These are phyloP conservation scores for Papilio protenor DNA, from an alignment of 2,888 invertebrate genomes.

Conservation along the genomic window DNA sequence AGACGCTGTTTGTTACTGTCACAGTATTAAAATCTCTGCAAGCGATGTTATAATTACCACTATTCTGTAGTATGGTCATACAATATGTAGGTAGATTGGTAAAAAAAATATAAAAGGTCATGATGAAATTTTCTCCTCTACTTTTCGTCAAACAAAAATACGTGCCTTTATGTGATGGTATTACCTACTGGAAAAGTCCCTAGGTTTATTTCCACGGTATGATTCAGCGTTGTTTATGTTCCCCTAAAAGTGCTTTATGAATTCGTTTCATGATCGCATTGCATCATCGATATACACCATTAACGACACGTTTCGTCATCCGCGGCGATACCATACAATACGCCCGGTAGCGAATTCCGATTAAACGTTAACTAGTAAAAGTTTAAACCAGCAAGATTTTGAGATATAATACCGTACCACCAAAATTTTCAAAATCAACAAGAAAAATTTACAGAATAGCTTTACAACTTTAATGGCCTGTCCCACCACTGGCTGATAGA, in stretches of 20 bases:
- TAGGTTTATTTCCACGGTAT: conserved; percentile 39
- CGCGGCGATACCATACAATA: neutral
- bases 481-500: too few relatives aligned
- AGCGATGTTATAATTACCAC: neutral
- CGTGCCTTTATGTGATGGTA: neutral
- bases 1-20: neutral
- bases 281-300: conserved; percentile 39
- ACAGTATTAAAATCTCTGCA: neutral
- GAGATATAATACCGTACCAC: neutral
- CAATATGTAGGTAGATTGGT: neutral
- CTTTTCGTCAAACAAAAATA: neutral
- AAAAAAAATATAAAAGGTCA: neutral
- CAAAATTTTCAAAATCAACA: neutral
- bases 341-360: neutral
- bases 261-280: neutral
- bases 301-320: conserved; percentile 32
- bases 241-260: conserved; percentile 21
- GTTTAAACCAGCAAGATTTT: neutral
- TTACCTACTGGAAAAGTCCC: conserved; percentile 35
- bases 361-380: neutral
- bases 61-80: neutral
- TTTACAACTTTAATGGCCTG: neutral
- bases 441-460: neutral
- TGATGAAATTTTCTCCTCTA: neutral
- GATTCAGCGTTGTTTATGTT: conserved; percentile 45